Evolutionary conservation across 2,113 vertebrate species (phyloP).

Genomic region (Myanophis thanlyinensis): DNA sequence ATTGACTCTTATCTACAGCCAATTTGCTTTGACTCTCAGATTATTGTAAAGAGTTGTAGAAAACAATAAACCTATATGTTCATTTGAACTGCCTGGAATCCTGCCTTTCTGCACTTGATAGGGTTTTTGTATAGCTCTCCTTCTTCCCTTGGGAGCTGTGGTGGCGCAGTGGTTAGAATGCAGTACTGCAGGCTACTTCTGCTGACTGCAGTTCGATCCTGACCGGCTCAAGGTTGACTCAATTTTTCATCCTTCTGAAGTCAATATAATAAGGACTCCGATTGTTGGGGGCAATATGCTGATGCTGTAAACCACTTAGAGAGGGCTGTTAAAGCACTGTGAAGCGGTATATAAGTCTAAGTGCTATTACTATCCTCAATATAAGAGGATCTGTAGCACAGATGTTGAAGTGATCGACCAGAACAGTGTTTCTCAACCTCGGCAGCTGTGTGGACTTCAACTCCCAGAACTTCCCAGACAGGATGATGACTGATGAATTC

Average conservation of each 20-base stretch:
- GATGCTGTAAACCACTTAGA: too few relatives aligned
- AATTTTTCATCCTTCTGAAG: too few relatives aligned
- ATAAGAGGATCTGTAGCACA: not conserved
- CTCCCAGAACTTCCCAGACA: not conserved
- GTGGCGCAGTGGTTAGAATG: too few relatives aligned
- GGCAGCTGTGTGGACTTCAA: not conserved
- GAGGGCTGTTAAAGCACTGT: too few relatives aligned
- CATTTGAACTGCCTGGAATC: not conserved
- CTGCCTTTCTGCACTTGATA: not conserved
- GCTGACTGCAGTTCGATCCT: too few relatives aligned
- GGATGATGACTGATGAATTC: not conserved
- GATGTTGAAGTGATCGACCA: not conserved
- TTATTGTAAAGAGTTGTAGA: not conserved
- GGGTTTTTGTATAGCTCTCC: not conserved
- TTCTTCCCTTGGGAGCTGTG: not conserved
- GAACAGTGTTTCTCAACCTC: not conserved
- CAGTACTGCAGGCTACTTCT: too few relatives aligned
- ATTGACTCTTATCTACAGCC: not conserved
- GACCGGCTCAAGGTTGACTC: too few relatives aligned
- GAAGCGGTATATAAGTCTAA: too few relatives aligned
- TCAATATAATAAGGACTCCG: too few relatives aligned
- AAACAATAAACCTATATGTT: not conserved
- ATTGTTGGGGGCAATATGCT: too few relatives aligned
- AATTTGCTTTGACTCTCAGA: not conserved
- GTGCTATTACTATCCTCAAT: not conserved